phyloP scores from a whole-genome alignment of 1,140 invertebrate species.

The Procambarus clarkii region DNA sequence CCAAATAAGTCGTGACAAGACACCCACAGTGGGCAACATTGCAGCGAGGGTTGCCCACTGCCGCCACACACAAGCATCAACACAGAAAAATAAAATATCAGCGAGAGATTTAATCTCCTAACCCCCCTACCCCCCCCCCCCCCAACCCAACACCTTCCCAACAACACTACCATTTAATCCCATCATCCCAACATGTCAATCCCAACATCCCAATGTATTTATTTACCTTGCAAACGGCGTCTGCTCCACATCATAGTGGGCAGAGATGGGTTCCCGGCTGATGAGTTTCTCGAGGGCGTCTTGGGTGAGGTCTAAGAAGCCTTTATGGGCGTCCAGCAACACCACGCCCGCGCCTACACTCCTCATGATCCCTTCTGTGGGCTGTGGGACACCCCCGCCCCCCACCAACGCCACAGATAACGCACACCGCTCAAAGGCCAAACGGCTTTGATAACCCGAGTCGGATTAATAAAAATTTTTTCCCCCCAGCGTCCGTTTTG shows the following conservation, averaged over 20 bases:
- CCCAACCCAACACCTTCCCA: no score
- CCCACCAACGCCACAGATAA: no score
- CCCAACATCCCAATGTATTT: background rate
- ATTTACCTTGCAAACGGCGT: conserved; percentile 43
- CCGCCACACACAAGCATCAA: background rate
- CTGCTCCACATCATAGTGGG: conserved; percentile 43
- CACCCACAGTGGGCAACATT: background rate
- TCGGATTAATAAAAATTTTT: no score
- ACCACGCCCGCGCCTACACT: conserved; percentile 31
- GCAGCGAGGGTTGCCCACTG: background rate
- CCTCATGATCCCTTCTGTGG: background rate
- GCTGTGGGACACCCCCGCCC: background rate
- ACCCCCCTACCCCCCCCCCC: no score
- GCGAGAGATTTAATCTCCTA: background rate
- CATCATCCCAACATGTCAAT: no score
- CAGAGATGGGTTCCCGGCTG: conserved; percentile 18
- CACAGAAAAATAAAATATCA: background rate
- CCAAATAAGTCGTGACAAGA: background rate
- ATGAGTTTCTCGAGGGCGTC: conserved; percentile 11
- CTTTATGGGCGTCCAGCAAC: conserved; percentile 46
- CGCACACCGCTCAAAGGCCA: no score
- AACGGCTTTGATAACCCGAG: no score
- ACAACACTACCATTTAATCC: no score
- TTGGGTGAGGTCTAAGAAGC: conserved; percentile 25
- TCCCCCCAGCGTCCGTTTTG: no score